Percentiles rank a stretch among this genome's conserved stretches.
Evolutionary conservation across 2,797 vertebrate genomes (phyloP).

Genomic region (Okamejei kenojei): DNA sequence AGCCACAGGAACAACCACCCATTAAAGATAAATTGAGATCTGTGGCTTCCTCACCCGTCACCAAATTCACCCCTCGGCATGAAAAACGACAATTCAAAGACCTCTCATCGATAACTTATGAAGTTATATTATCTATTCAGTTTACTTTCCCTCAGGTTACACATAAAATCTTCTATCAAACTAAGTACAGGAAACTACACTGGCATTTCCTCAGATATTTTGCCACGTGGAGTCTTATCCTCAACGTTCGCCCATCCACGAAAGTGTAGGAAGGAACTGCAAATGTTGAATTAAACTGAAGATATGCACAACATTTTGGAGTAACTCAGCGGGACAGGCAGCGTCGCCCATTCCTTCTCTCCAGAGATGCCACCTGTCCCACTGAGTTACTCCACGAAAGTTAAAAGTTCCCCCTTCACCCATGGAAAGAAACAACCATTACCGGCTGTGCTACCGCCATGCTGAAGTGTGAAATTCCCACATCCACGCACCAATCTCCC

Average conservation of each 20-base stretch:
- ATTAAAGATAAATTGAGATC: not conserved
- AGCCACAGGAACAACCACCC: not conserved
- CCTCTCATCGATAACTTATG: not conserved
- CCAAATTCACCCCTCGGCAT: too few relatives aligned
- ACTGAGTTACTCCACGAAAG: too few relatives aligned
- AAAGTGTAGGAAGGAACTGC: not conserved
- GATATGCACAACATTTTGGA: too few relatives aligned
- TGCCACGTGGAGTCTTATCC: not conserved
- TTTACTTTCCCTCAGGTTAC: not conserved
- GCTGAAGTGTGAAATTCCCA: too few relatives aligned
- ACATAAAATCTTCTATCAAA: not conserved
- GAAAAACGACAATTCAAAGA: not conserved
- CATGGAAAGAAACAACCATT: not conserved
- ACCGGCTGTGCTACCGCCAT: conserved; percentile 12
- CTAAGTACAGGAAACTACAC: too few relatives aligned
- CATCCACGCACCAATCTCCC: not conserved
- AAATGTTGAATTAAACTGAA: too few relatives aligned
- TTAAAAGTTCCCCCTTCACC: too few relatives aligned
- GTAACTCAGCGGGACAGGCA: too few relatives aligned
- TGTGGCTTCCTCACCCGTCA: too few relatives aligned
- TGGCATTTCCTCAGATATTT: too few relatives aligned
- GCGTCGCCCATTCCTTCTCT: too few relatives aligned
- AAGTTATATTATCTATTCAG: not conserved
- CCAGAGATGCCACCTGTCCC: too few relatives aligned
- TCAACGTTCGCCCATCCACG: not conserved